Evolutionary conservation across 2,888 invertebrate genomes (phyloP).

Genomic region (Pollenia labialis): DNA sequence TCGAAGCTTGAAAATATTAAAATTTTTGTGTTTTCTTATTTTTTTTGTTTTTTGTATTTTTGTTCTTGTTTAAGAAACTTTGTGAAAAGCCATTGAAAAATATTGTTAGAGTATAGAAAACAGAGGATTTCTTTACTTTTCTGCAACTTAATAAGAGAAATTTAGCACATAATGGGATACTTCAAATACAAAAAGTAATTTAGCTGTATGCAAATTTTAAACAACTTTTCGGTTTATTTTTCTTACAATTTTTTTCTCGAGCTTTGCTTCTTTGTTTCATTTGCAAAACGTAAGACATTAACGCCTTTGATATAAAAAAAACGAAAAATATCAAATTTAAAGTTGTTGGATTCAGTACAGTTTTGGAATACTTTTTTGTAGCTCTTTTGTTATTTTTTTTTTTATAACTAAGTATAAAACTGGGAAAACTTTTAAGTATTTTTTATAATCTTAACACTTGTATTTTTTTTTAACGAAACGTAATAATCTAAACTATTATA

Average conservation of each 20-base stretch:
- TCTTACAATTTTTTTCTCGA: background rate
- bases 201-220: slow-evolving; percentile 58
- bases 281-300: slow-evolving; percentile 41
- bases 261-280: slow-evolving; percentile 6
- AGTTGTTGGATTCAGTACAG: slow-evolving; percentile 26
- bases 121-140: slow-evolving; percentile 32
- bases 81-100: slow-evolving; percentile 55
- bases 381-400: slow-evolving; percentile 29
- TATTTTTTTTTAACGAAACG: slow-evolving; percentile 27
- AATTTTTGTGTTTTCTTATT: background rate
- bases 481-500: slow-evolving; percentile 45
- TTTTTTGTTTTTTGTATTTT: background rate
- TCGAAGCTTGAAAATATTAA: slow-evolving; percentile 39
- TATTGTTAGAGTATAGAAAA: slow-evolving; percentile 53
- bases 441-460: slow-evolving; percentile 64
- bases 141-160: slow-evolving; percentile 66
- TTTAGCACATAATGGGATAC: slow-evolving; percentile 69
- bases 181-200: slow-evolving; percentile 69
- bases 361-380: slow-evolving; percentile 34
- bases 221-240: slow-evolving; percentile 53
- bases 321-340: slow-evolving; percentile 4
- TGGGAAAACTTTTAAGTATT: slow-evolving; percentile 61
- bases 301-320: slow-evolving; percentile 46
- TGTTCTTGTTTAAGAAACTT: slow-evolving; percentile 45
- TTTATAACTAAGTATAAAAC: slow-evolving; percentile 14